These are phyloP conservation scores for Atta cephalotes DNA, from an alignment of 1,140 invertebrate species.

Conservation along the genomic window DNA sequence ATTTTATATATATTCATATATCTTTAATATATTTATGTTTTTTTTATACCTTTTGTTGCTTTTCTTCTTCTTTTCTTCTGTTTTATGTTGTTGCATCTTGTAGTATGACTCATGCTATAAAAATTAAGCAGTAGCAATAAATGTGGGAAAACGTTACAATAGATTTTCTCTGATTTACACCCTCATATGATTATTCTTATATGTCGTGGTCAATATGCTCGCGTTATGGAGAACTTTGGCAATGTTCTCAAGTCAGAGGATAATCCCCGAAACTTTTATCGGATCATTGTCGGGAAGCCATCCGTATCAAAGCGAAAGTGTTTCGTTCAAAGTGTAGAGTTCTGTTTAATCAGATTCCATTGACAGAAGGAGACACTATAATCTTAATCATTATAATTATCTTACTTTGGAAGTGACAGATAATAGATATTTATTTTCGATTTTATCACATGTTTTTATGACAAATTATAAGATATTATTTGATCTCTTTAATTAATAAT, in stretches of 20 bases:
- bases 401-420: slow-evolving; percentile 42
- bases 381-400: slow-evolving; percentile 2
- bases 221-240: slow-evolving; percentile 66
- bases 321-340: slow-evolving; percentile 56
- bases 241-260: slow-evolving; percentile 31
- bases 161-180: slow-evolving; percentile 70
- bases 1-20: neutral
- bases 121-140: slow-evolving; percentile 67
- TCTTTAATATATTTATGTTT: neutral
- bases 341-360: slow-evolving; percentile 10
- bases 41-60: slow-evolving; percentile 10
- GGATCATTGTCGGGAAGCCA: slow-evolving; percentile 65
- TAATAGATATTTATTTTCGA: slow-evolving; percentile 18
- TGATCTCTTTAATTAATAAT: slow-evolving; percentile 21
- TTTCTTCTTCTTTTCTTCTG: neutral
- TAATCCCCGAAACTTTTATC: slow-evolving; percentile 78
- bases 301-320: slow-evolving; percentile 56
- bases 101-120: slow-evolving; percentile 60
- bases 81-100: slow-evolving; percentile 24
- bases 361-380: neutral
- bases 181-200: slow-evolving; percentile 76
- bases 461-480: slow-evolving; percentile 37
- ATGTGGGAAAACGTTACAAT: slow-evolving; percentile 58
- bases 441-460: neutral
- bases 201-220: slow-evolving; percentile 78